Evolutionary conservation across 2,113 vertebrate genomes (phyloP).

Genomic region (Archocentrus centrarchus): DNA sequence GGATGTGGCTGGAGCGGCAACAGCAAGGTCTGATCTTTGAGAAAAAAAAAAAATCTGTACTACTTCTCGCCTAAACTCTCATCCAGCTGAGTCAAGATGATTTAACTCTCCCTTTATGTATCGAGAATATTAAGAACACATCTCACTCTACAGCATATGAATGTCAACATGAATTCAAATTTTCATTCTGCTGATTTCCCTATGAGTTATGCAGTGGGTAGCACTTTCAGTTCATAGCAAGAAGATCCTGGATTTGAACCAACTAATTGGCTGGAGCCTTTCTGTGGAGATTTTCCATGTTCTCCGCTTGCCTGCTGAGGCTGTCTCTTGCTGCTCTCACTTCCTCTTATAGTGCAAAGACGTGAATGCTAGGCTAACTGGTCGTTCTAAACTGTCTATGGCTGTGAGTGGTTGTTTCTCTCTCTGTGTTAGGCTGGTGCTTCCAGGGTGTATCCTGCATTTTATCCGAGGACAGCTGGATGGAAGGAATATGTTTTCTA

Average conservation of each 20-base stretch:
- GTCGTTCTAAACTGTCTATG: not conserved
- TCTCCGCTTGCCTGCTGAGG: not conserved
- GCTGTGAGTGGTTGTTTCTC: not conserved
- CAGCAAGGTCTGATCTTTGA: conserved; percentile 25
- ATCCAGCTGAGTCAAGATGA: not conserved
- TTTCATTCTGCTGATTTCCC: not conserved
- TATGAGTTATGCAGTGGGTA: not conserved
- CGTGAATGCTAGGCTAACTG: not conserved
- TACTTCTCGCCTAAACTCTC: not conserved
- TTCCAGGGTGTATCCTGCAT: not conserved
- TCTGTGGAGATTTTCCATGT: not conserved
- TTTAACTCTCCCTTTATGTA: not conserved
- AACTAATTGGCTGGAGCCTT: not conserved
- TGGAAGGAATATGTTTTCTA: not conserved
- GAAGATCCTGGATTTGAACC: not conserved
- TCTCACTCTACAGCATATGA: not conserved
- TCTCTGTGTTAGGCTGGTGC: not conserved
- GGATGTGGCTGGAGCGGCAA: conserved; percentile 15
- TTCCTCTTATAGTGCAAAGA: not conserved
- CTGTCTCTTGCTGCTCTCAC: not conserved
- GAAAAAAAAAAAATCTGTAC: conserved; percentile 8
- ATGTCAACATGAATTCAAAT: not conserved
- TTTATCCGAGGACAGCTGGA: not conserved
- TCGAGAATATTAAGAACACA: not conserved
- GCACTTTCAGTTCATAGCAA: not conserved